These are phyloP conservation scores for Pseudotriccus pelzelni DNA, from an alignment of 2,797 vertebrate genomes.

Conservation along the genomic window DNA sequence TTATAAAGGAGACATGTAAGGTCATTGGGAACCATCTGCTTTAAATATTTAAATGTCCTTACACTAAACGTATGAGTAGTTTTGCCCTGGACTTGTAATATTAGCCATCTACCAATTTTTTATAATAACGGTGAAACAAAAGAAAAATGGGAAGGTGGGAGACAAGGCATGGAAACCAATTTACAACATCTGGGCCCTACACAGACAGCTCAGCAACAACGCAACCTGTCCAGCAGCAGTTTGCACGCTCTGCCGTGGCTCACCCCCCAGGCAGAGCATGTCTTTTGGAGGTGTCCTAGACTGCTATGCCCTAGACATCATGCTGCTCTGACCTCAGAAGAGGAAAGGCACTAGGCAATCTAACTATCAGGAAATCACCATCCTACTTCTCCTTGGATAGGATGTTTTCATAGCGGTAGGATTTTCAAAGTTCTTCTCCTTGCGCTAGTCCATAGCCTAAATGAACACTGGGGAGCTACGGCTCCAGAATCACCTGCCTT, in stretches of 20 bases:
- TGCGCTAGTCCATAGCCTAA: neutral
- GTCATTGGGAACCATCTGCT: conserved; percentile 72
- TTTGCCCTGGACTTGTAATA: conserved; percentile 68
- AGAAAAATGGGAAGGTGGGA: conserved; percentile 62
- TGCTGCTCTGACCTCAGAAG: neutral
- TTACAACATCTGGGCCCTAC: conserved; percentile 63
- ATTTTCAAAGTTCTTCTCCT: neutral
- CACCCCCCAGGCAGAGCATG: accelerated
- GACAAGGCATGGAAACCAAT: conserved; percentile 57
- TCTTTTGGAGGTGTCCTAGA: neutral
- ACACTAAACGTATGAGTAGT: conserved; percentile 58
- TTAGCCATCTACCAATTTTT: conserved; percentile 61
- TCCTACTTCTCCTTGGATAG: neutral
- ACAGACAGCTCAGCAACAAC: neutral
- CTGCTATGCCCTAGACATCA: neutral
- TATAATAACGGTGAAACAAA: conserved; percentile 57
- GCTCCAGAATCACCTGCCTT: neutral
- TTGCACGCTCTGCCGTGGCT: neutral
- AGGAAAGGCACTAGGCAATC: neutral
- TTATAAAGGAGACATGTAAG: conserved; percentile 75
- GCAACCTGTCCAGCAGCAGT: neutral
- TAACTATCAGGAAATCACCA: neutral
- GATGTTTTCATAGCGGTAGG: neutral
- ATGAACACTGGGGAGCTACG: neutral
- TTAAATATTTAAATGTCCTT: conserved; percentile 71